Conservation (phyloP, 2,888 invertebrate species). For the Chymomyza procnemis region DNA sequence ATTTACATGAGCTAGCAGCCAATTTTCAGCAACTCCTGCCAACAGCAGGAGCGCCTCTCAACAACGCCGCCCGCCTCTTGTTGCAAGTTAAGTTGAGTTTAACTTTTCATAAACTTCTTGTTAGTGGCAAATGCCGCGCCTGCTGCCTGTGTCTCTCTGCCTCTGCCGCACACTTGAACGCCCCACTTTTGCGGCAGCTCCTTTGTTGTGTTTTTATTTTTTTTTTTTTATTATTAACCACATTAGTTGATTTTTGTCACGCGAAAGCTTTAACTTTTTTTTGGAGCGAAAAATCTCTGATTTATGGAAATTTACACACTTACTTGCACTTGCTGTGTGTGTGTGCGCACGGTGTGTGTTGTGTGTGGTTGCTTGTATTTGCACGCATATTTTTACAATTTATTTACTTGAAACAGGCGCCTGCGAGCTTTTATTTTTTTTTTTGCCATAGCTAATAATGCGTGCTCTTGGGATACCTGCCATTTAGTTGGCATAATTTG, state of each 20-base stretch:
- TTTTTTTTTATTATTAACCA: constrained; percentile 60
- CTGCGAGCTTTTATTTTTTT: constrained; percentile 12
- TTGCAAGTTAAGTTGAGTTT: constrained; percentile 68
- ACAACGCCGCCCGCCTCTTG: constrained; percentile 16
- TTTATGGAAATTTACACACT: constrained; percentile 64
- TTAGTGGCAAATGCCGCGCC: constrained; percentile 37
- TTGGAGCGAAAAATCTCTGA: constrained; percentile 47
- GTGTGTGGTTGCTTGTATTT: neutral
- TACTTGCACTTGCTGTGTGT: constrained; percentile 17
- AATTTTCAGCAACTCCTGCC: neutral
- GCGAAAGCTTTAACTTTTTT: constrained; percentile 53
- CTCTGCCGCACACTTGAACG: constrained; percentile 20
- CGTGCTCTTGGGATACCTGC: constrained; percentile 2
- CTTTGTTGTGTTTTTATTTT: constrained; percentile 4
- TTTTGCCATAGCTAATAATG: neutral
- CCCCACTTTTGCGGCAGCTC: constrained; percentile 2
- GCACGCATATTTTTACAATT: constrained; percentile 61
- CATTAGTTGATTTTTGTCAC: constrained; percentile 75
- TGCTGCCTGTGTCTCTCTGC: neutral
- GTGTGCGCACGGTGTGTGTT: constrained; percentile 15
- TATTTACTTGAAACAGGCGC: constrained; percentile 54
- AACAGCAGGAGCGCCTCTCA: neutral
- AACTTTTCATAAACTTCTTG: constrained; percentile 68
- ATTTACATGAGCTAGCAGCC: constrained; percentile 47
- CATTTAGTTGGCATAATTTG: constrained; percentile 16